phyloP scores from a whole-genome alignment of 37 sponge, comb jelly and placozoan genomes.

The Agelas oroides region DNA sequence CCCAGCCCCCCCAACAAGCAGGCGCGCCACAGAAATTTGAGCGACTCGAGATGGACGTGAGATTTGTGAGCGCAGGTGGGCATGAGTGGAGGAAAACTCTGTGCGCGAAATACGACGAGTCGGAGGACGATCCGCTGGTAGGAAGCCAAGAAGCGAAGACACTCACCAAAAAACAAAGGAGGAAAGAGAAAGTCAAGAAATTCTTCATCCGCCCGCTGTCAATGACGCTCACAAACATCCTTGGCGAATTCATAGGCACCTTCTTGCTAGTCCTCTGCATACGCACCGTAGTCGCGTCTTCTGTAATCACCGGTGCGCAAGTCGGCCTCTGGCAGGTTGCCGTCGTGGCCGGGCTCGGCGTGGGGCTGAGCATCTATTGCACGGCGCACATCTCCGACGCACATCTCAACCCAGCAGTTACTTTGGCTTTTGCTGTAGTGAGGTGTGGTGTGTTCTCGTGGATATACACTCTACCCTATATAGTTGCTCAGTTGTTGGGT shows the following conservation, averaged over 20 bases:
- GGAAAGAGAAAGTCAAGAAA: neutral
- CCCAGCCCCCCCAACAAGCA: neutral
- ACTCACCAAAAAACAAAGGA: neutral
- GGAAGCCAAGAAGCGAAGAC: neutral
- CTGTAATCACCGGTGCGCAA: constrained; percentile 27
- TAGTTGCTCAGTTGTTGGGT: constrained; percentile 44
- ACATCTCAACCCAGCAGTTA: constrained; percentile 70
- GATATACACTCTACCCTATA: constrained; percentile 42
- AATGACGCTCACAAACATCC: neutral
- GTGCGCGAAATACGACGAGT: neutral
- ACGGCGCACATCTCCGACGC: constrained; percentile 60
- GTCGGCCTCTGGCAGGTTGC: constrained; percentile 70
- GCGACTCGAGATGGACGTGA: constrained; percentile 19
- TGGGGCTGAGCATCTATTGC: constrained; percentile 49
- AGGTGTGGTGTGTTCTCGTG: constrained; percentile 38
- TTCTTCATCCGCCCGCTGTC: neutral
- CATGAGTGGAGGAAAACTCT: neutral
- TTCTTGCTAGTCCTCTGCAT: constrained; percentile 32
- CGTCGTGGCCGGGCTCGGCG: constrained; percentile 44
- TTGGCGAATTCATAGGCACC: constrained; percentile 63
- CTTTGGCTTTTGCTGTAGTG: constrained; percentile 56
- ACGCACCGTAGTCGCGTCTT: constrained; percentile 25
- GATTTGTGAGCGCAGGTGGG: constrained; percentile 21
- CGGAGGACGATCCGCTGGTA: neutral
- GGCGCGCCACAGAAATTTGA: neutral